Conservation (phyloP, 2,113 vertebrate species). For the Gasterosteus aculeatus region DNA sequence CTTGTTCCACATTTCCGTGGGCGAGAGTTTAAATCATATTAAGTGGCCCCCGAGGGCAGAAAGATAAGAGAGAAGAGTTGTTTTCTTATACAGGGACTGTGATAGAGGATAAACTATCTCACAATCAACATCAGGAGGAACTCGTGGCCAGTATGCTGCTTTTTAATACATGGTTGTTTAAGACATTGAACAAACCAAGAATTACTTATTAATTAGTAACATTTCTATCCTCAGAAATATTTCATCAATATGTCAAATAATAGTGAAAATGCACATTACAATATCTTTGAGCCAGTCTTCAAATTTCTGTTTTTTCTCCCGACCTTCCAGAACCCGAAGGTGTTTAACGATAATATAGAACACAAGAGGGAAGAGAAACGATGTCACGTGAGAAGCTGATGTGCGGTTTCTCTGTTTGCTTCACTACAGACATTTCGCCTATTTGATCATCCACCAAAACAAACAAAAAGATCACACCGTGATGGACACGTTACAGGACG, state of each 20-base stretch:
- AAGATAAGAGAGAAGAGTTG: conserved; percentile 4
- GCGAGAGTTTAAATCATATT: conserved; percentile 13
- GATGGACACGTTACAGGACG: neutral
- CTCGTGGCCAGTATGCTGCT: no score
- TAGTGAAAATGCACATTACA: neutral
- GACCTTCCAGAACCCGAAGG: no score
- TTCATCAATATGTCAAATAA: no score
- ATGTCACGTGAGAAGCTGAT: neutral
- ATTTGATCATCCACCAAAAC: neutral
- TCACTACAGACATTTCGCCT: no score
- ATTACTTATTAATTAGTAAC: no score
- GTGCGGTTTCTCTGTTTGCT: no score
- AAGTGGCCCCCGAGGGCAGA: neutral
- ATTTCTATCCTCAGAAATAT: no score
- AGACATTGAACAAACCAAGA: no score
- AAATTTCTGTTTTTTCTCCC: neutral
- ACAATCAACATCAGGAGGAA: no score
- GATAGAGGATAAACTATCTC: no score
- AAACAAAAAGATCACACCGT: neutral
- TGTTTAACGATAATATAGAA: neutral
- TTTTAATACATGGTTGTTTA: no score
- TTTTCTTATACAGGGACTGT: neutral
- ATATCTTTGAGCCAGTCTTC: neutral
- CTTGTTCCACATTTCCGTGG: conserved; percentile 1
- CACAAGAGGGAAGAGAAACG: neutral